Evolutionary conservation across 2,797 vertebrate species (phyloP).

Genomic region (Nothura maculosa): DNA sequence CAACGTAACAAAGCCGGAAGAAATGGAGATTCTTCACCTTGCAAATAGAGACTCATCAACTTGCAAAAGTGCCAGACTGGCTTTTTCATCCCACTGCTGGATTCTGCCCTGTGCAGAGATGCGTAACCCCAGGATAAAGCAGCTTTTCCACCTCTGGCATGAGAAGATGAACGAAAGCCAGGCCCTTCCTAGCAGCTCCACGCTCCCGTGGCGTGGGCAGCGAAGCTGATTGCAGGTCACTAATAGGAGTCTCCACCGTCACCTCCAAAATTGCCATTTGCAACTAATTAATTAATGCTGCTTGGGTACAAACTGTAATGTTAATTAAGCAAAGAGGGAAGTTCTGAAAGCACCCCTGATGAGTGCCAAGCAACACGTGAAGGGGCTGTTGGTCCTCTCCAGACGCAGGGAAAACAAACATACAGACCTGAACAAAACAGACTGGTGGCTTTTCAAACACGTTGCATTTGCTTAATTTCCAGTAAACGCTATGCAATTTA

Average conservation of each 20-base stretch:
- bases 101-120: not conserved
- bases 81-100: not conserved
- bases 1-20: not conserved
- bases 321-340: constrained; percentile 40
- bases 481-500: constrained; percentile 46
- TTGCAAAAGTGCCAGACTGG: not conserved
- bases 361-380: not conserved
- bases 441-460: constrained; percentile 54
- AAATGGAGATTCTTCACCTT: not conserved
- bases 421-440: constrained; percentile 34
- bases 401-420: constrained; percentile 48
- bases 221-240: constrained; percentile 1
- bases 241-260: not conserved
- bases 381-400: constrained; percentile 10
- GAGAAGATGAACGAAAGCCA: not conserved
- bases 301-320: constrained; percentile 25
- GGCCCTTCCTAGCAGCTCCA: constrained; percentile 10
- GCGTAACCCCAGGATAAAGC: constrained; percentile 4
- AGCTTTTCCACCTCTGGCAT: constrained; percentile 8
- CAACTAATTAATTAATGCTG: constrained; percentile 61
- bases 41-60: not conserved
- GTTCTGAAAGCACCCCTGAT: constrained; percentile 12
- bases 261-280: constrained; percentile 34
- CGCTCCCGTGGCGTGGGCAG: not conserved
- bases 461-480: constrained; percentile 34